Evolutionary conservation across 2,113 vertebrate genomes (phyloP), one percentile per base, ranked within the genome.

Genomic region (Sphaerodactylus townsendi): DNA sequence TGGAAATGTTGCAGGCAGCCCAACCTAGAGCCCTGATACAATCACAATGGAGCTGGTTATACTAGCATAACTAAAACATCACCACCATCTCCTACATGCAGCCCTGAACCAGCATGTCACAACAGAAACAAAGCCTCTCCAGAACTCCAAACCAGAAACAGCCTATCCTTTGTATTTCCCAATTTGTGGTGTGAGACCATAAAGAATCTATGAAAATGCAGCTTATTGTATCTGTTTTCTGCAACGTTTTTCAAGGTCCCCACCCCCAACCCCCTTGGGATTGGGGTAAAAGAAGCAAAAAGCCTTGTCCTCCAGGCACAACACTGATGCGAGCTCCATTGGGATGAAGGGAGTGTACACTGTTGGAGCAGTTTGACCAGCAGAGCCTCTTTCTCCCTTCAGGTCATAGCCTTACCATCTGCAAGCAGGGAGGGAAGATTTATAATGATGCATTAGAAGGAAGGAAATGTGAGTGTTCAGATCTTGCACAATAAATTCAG

Each of bases 81-180:
- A 35, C 64, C 41, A 35, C 41, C 41, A 11, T 35, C 37, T 48
- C 56, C 77, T 75, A 80, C 64, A 74, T 75, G 87, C 28, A 76
- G 76, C 77, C 78, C 39, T 83, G 15, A 25, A 44, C 21, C 28
- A 79, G 83, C n/a, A 44, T 82, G 87, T 79, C 84, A 48, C 39
- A 66, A 30, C 28, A 62, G 59, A 62, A 83, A 62, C 74, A 71
- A 71, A 56, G 83, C 84, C 44, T 33, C 0, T 1, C 2, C 44
- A 46, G 15, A 86, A 41, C 50, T 79, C 5, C 78, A 77, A 86
- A 39, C 48, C 72, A 82, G 70, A 85, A 78, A 5, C 0, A 1
- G 85, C n/a, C 81, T 82, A 14, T 2, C 71, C 85, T 35, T 77
- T 86, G 85, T 82, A 39, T 77, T 87, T 73, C 10, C 86, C 35